Evolutionary conservation across 2,113 vertebrate genomes (phyloP).

Genomic region (Prinia subflava): DNA sequence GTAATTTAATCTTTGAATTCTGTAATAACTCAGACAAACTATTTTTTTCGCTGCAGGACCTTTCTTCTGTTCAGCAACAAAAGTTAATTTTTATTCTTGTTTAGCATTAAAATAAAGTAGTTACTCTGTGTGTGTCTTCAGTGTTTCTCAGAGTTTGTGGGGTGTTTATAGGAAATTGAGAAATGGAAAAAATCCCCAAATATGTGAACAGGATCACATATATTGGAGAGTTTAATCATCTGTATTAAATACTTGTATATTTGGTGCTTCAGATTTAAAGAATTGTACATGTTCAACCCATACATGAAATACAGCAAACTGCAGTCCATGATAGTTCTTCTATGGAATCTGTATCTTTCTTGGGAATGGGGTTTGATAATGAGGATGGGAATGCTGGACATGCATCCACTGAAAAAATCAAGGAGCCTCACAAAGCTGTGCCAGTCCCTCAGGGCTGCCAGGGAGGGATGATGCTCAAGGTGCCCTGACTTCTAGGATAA

Average conservation of each 20-base stretch:
- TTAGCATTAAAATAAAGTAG: not conserved
- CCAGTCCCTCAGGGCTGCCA: not conserved
- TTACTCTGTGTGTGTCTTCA: not conserved
- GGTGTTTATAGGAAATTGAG: not conserved
- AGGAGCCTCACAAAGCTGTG: not conserved
- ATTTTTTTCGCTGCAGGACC: not conserved
- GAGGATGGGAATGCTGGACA: not conserved
- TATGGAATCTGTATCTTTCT: not conserved
- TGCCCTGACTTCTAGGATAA: not conserved
- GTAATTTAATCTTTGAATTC: not conserved
- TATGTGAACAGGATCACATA: not conserved
- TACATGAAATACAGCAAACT: not conserved
- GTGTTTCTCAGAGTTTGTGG: not conserved
- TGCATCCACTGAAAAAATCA: not conserved
- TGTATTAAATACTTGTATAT: not conserved
- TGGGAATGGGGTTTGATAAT: not conserved
- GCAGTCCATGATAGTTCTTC: not conserved
- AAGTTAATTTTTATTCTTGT: not conserved
- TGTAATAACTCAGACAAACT: not conserved
- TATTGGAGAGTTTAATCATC: not conserved
- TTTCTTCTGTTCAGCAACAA: not conserved
- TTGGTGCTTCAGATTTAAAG: not conserved
- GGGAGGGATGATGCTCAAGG: not conserved
- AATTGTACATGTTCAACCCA: accelerated
- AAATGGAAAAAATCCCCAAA: not conserved